Evolutionary conservation across 2,888 invertebrate genomes (phyloP), one percentile per base, ranked within the genome.

Genomic region (Hirtodrosophila confusa): DNA sequence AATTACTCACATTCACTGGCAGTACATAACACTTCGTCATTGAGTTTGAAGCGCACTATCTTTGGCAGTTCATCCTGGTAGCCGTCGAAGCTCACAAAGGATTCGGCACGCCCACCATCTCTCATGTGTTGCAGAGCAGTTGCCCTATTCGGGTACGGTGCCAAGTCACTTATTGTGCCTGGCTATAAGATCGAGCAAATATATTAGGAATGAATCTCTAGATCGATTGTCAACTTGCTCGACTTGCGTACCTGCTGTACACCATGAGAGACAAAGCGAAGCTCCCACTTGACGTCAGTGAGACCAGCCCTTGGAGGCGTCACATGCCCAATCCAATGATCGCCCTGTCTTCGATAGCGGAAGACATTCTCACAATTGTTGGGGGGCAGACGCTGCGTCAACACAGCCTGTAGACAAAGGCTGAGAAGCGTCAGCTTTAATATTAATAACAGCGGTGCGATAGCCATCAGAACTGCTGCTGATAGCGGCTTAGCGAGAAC

Each of bases 61-160:
- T 88, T 84, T 31, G 84, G 88, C 47, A 84, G 44, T 40, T 77
- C 71, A 3, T 63, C 40, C 9, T 43, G 29, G 39, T 64, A 65
- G 37, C 67, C 45, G 7, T 43, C 27, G 5, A 82, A 82, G 3
- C 45, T 11, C 4, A 87, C 69, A 44, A 47, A 83, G 17, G 55
- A 40, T 29, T 80, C 55, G 5, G 51, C 68, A 6, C 53, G 67
- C 0, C 68, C 64, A 2, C 88, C 83, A 4, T 60, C 40, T 4
- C 43, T 55, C 65, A 88, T 69, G 1, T 44, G 35, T 8, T 57
- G 63, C 0, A 70, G 27, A 2, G 72, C 79, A 3, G 33, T 40
- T 1, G 54, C 29, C 40, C 64, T 55, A 2, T 67, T n/a, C 23
- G 84, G 84, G 62, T 77, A 83, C 0, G 73, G 57, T 1, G 9